phyloP scores from a whole-genome alignment of 2,797 vertebrate genomes.

The Arnoldichthys spilopterus region DNA sequence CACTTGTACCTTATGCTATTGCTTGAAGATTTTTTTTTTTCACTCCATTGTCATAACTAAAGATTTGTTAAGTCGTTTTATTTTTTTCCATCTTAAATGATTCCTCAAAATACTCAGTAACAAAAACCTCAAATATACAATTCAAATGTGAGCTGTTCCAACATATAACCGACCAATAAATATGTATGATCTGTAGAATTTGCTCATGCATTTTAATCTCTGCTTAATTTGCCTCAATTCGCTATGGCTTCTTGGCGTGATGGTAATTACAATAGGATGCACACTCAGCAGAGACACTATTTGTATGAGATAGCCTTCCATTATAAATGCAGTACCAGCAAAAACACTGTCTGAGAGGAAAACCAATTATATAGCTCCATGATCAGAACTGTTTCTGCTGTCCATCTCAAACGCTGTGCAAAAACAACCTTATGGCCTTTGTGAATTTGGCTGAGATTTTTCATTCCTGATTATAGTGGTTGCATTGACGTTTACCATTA shows the following conservation, averaged over 20 bases:
- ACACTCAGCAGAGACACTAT: constrained; percentile 51
- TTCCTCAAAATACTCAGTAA: constrained; percentile 43
- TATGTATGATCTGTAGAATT: constrained; percentile 62
- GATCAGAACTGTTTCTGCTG: constrained; percentile 33
- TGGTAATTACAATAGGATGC: constrained; percentile 57
- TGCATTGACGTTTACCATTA: constrained; percentile 7
- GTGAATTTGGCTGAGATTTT: not conserved
- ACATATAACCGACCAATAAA: constrained; percentile 55
- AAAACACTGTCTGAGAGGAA: constrained; percentile 29
- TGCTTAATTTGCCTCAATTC: constrained; percentile 61
- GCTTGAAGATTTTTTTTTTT: constrained; percentile 18
- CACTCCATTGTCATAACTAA: constrained; percentile 43
- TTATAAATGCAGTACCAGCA: constrained; percentile 35
- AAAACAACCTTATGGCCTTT: not conserved
- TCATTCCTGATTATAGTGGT: not conserved
- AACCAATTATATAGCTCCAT: constrained; percentile 26
- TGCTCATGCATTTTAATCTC: constrained; percentile 67
- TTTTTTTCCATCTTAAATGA: constrained; percentile 44
- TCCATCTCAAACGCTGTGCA: not conserved
- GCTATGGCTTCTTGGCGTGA: constrained; percentile 45
- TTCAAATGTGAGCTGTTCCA: constrained; percentile 52
- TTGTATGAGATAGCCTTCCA: constrained; percentile 47
- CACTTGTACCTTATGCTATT: not conserved
- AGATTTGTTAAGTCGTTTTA: constrained; percentile 41
- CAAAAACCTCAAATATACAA: constrained; percentile 48